phyloP scores from a whole-genome alignment of 2,888 invertebrate genomes.

The Chaitophorus viminalis region DNA sequence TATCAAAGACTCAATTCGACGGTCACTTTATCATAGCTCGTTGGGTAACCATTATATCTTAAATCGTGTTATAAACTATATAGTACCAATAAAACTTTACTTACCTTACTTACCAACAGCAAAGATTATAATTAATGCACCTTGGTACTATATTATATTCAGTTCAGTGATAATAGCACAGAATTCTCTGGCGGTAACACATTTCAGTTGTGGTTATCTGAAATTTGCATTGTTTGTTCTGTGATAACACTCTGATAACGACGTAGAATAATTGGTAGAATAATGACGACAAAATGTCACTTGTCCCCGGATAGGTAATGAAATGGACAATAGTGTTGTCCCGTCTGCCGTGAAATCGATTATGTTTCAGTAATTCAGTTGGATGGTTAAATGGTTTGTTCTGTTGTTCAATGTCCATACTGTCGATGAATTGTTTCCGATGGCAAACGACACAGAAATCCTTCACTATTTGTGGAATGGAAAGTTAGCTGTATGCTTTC shows the following conservation, averaged over 20 bases:
- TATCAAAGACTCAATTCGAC: too few species aligned
- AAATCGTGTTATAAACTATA: too few species aligned
- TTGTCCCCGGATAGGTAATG: neutral
- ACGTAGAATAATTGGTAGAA: neutral
- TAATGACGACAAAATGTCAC: neutral
- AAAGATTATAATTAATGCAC: too few species aligned
- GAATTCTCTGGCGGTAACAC: too few species aligned
- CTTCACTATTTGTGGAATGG: constrained; percentile 77
- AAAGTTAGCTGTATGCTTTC: constrained; percentile 97
- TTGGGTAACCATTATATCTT: too few species aligned
- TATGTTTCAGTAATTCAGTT: neutral
- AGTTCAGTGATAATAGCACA: too few species aligned
- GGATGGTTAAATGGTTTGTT: neutral
- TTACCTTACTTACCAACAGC: too few species aligned
- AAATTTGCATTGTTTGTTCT: neutral
- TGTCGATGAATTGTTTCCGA: constrained; percentile 68
- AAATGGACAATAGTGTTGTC: too few species aligned
- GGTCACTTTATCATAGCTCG: too few species aligned
- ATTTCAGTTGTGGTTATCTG: neutral
- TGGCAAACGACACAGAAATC: constrained; percentile 96
- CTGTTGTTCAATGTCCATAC: too few species aligned
- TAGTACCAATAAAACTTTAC: too few species aligned
- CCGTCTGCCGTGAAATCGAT: neutral
- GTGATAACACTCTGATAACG: neutral
- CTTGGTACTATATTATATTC: too few species aligned